Conservation (phyloP, 2,113 vertebrate genomes). For the Trinectes maculatus region DNA sequence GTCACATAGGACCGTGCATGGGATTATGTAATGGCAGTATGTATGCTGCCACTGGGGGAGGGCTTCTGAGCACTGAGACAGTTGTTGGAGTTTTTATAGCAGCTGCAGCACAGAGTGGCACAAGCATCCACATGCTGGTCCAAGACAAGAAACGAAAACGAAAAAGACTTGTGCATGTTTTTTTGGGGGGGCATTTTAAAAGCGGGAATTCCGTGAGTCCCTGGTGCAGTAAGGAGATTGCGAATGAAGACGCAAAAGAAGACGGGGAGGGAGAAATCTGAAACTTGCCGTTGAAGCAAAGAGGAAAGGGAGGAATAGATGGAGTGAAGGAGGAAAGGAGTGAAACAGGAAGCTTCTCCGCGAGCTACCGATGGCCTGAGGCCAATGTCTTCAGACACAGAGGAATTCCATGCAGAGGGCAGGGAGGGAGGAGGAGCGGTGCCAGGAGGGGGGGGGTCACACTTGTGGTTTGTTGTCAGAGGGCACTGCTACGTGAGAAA, state of each 20-base stretch:
- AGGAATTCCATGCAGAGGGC: conserved; percentile 80
- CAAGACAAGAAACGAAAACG: not conserved
- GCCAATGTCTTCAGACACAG: conserved; percentile 80
- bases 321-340: conserved; percentile 36
- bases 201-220: not conserved
- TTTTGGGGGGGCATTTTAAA: not conserved
- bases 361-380: conserved; percentile 73
- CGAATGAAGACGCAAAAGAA: not conserved
- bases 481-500: conserved; percentile 36
- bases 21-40: conserved; percentile 66
- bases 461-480: conserved; percentile 70
- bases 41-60: conserved; percentile 41
- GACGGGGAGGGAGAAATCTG: not conserved
- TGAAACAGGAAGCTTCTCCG: conserved; percentile 78
- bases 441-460: conserved; percentile 67
- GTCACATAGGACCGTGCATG: conserved; percentile 24
- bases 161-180: not conserved
- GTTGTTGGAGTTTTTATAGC: conserved; percentile 35
- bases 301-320: not conserved
- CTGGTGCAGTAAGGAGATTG: not conserved
- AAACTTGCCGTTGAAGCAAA: not conserved
- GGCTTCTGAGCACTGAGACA: conserved; percentile 35
- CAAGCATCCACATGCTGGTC: conserved; percentile 11
- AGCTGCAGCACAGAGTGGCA: conserved; percentile 19
- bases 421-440: conserved; percentile 46